Percentiles rank a stretch among this genome's conserved stretches.
These are phyloP conservation scores for Paragorgia papillata DNA, from an alignment of 92 coral and sea anemone species.

Conservation along the genomic window DNA sequence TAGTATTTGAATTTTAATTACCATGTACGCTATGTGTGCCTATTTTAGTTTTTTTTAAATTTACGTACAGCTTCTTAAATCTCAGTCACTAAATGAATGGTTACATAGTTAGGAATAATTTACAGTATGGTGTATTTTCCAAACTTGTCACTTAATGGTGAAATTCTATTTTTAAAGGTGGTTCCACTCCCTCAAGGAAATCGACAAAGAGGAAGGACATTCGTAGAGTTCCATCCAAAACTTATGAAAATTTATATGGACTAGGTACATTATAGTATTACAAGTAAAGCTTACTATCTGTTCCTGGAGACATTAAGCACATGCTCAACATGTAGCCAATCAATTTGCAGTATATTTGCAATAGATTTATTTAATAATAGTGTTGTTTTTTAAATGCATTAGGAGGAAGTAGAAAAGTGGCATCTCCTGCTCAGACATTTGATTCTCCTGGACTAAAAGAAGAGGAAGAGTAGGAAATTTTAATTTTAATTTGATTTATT, in stretches of 20 bases:
- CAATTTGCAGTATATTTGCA: not conserved
- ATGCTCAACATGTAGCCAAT: no score
- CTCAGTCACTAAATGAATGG: no score
- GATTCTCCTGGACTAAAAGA: constrained; percentile 75
- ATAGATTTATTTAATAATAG: not conserved
- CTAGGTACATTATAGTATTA: not conserved
- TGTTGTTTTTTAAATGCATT: not conserved
- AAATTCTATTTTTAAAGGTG: constrained; percentile 44
- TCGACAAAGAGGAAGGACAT: constrained; percentile 83
- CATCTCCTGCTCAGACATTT: constrained; percentile 17
- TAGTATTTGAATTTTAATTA: not conserved
- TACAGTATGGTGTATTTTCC: not conserved
- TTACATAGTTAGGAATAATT: not conserved
- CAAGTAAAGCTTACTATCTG: no score
- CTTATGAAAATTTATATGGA: constrained; percentile 52
- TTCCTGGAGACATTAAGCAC: no score
- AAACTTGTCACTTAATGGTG: not conserved
- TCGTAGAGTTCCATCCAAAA: constrained; percentile 93
- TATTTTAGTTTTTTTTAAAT: no score
- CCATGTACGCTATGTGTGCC: no score
- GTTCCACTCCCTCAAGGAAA: constrained; percentile 76
- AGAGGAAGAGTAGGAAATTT: constrained; percentile 76
- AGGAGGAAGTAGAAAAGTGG: constrained; percentile 39
- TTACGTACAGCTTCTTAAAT: no score
- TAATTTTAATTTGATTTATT: not conserved